phyloP scores from a whole-genome alignment of 2,113 vertebrate species.

The Gambusia affinis region DNA sequence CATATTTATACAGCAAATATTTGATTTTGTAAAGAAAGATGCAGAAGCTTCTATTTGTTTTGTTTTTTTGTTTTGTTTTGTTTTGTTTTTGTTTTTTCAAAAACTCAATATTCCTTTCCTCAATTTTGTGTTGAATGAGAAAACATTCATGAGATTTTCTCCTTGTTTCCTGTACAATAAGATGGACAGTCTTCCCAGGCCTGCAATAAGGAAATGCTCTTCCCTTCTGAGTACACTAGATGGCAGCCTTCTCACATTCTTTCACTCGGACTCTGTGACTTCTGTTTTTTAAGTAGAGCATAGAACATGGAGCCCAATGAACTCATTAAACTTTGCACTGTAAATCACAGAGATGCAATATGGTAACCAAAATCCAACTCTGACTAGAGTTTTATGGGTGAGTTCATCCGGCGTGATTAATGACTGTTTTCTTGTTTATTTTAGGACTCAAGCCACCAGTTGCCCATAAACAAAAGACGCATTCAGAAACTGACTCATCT shows the following conservation, averaged over 20 bases:
- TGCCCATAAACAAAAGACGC: not conserved
- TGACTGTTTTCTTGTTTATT: slow-evolving; percentile 31
- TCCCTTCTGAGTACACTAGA: slow-evolving; percentile 42
- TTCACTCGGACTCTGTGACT: not conserved
- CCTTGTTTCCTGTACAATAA: no score
- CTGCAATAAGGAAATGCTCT: not conserved
- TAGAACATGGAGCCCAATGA: slow-evolving; percentile 24
- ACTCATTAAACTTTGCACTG: slow-evolving; percentile 44
- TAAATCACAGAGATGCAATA: slow-evolving; percentile 17
- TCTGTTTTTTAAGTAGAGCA: not conserved
- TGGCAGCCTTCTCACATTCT: slow-evolving; percentile 25
- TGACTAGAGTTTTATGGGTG: slow-evolving; percentile 33
- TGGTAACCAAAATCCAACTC: slow-evolving; percentile 27
- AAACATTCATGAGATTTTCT: no score
- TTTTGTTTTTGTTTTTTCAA: not conserved
- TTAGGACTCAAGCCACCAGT: slow-evolving; percentile 15
- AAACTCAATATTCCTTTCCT: not conserved
- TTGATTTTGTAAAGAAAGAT: not conserved
- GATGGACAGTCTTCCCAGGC: no score
- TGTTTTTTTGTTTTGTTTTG: not conserved
- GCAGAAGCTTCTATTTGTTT: not conserved
- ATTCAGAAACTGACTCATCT: no score
- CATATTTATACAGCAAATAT: not conserved
- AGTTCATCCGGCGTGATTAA: slow-evolving; percentile 19
- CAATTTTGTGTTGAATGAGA: no score